Percentiles rank a stretch among this genome's conserved stretches.
Evolutionary conservation across 2,113 vertebrate genomes (phyloP).

Genomic region (Tylochromis polylepis): DNA sequence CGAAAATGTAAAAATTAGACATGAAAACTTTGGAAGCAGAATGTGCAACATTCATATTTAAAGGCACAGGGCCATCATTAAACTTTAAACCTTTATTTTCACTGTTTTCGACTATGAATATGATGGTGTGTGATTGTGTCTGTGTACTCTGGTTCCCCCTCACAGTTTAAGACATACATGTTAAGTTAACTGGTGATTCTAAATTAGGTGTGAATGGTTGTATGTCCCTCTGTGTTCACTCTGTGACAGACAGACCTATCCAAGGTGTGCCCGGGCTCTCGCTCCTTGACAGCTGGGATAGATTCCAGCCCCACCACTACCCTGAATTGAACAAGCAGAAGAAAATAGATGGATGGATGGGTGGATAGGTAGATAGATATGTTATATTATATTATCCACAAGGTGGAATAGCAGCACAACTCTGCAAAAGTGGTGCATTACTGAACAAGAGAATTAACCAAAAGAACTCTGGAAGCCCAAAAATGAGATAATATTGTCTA

Average conservation of each 20-base stretch:
- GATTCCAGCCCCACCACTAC: no score
- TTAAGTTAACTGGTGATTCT: not conserved
- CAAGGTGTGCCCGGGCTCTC: no score
- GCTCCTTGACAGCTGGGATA: no score
- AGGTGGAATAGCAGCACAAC: constrained; percentile 22
- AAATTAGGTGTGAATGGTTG: not conserved
- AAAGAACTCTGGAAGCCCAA: not conserved
- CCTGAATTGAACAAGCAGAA: no score
- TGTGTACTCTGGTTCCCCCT: not conserved
- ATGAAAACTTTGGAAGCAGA: not conserved
- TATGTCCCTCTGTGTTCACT: not conserved
- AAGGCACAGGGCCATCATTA: not conserved
- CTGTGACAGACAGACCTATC: not conserved
- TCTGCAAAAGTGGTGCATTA: not conserved
- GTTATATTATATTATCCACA: constrained; percentile 18
- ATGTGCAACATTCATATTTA: not conserved
- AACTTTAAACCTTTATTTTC: not conserved
- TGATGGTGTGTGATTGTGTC: not conserved
- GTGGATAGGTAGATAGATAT: not conserved
- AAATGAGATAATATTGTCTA: not conserved
- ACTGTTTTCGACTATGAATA: not conserved
- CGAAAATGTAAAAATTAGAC: not conserved
- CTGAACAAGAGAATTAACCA: not conserved
- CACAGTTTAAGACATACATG: not conserved
- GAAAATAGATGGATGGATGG: no score